Evolutionary conservation across 2,113 vertebrate genomes (phyloP).

Genomic region (Camelus bactrianus): DNA sequence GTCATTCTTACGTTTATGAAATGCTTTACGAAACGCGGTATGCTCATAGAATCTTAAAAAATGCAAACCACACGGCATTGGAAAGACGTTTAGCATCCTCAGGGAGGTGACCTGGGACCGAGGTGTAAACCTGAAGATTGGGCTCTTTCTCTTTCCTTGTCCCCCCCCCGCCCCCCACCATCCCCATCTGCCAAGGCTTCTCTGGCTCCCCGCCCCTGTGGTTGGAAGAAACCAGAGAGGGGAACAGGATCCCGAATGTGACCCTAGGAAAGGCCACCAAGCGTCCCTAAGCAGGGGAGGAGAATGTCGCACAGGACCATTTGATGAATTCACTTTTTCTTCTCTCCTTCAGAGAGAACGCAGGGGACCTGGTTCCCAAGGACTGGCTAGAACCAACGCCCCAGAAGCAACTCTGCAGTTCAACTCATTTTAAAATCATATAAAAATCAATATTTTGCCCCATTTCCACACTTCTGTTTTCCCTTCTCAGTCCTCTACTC

Average conservation of each 20-base stretch:
- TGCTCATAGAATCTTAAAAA: conserved; percentile 78
- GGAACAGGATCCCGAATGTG: conserved; percentile 44
- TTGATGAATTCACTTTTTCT: conserved; percentile 71
- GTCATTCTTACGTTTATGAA: conserved; percentile 85
- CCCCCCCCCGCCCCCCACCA: background rate
- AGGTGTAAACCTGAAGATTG: background rate
- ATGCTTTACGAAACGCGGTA: conserved; percentile 77
- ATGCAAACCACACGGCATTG: background rate
- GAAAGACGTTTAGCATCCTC: conserved; percentile 66
- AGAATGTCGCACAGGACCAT: conserved; percentile 43
- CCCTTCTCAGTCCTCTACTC: background rate
- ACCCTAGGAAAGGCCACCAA: conserved; percentile 61
- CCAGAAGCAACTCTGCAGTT: conserved; percentile 61
- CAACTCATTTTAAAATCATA: conserved; percentile 67
- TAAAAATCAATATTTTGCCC: conserved; percentile 20
- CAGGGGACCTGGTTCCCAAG: conserved; percentile 30
- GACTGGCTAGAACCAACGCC: conserved; percentile 13
- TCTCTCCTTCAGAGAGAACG: conserved; percentile 57
- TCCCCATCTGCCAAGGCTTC: conserved; percentile 2
- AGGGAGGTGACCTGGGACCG: conserved; percentile 74
- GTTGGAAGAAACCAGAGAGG: conserved; percentile 72
- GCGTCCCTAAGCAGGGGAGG: background rate
- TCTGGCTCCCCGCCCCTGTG: conserved; percentile 75
- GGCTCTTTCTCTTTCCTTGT: conserved; percentile 52
- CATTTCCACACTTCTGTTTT: conserved; percentile 14